phyloP scores from a whole-genome alignment of 2,888 invertebrate species.

The Hypsopygia costalis region DNA sequence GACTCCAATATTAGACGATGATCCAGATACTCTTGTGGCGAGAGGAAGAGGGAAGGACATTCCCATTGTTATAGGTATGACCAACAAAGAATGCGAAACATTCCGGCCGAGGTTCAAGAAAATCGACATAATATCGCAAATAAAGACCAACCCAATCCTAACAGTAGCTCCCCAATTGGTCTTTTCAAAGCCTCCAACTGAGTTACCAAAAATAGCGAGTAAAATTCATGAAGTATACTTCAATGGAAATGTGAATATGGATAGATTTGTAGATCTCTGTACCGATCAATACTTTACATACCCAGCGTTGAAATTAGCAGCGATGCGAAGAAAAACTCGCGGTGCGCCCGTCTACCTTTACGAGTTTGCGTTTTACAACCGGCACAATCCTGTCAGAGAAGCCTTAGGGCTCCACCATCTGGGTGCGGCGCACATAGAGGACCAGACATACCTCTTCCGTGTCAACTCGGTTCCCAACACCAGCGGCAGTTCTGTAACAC shows the following conservation, averaged over 20 bases:
- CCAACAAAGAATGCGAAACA: conserved; percentile 20
- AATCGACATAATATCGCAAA: conserved; percentile 11
- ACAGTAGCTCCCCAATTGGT: conserved; percentile 14
- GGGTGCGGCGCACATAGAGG: conserved; percentile 82
- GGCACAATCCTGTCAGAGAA: conserved; percentile 61
- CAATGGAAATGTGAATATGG: conserved; percentile 17
- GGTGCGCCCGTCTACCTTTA: conserved; percentile 58
- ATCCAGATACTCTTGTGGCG: conserved; percentile 25
- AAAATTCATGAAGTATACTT: conserved; percentile 17
- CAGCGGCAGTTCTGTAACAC: conserved; percentile 23
- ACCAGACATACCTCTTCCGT: conserved; percentile 77
- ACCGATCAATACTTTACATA: conserved; percentile 23
- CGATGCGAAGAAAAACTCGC: conserved; percentile 12
- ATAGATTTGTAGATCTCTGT: conserved; percentile 15
- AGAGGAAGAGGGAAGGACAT: conserved; percentile 24
- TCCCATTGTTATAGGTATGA: conserved; percentile 27
- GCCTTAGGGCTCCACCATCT: conserved; percentile 44
- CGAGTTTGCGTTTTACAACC: conserved; percentile 59
- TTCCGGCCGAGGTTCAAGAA: conserved; percentile 13
- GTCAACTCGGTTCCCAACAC: conserved; percentile 38
- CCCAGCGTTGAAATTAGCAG: conserved; percentile 21
- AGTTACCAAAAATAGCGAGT: conserved; percentile 7
- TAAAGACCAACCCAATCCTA: conserved; percentile 13
- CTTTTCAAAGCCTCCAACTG: conserved; percentile 9
- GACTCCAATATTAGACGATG: conserved; percentile 27